phyloP scores from a whole-genome alignment of 1,140 invertebrate genomes.

The Trichogramma pretiosum region DNA sequence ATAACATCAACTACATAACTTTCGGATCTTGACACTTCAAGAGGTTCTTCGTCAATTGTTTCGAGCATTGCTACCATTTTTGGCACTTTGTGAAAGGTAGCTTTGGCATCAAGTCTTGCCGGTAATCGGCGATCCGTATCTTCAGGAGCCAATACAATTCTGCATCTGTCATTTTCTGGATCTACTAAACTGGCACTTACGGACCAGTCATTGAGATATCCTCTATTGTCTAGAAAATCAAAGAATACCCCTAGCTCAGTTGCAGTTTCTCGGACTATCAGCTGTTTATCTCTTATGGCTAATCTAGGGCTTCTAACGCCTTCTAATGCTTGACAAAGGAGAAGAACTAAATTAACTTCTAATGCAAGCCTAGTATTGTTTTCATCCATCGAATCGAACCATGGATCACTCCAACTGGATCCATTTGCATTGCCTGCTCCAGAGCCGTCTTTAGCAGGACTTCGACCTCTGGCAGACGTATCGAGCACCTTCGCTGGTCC shows the following conservation, averaged over 20 bases:
- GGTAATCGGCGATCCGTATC: constrained; percentile 19
- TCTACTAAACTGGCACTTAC: constrained; percentile 30
- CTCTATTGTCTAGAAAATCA: constrained; percentile 38
- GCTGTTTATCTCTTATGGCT: constrained; percentile 36
- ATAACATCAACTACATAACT: constrained; percentile 26
- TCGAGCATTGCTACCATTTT: constrained; percentile 7
- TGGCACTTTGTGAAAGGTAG: constrained; percentile 25
- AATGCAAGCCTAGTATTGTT: constrained; percentile 40
- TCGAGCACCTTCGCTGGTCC: constrained; percentile 15
- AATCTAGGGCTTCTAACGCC: constrained; percentile 39
- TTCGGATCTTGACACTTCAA: constrained; percentile 19
- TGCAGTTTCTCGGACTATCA: constrained; percentile 41
- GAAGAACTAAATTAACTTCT: constrained; percentile 39
- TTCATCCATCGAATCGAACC: constrained; percentile 43
- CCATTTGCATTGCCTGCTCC: constrained; percentile 13
- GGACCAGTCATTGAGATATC: constrained; percentile 23
- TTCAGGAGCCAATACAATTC: constrained; percentile 23
- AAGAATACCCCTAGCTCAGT: constrained; percentile 41
- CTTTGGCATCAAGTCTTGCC: constrained; percentile 30
- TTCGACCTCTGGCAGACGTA: constrained; percentile 15
- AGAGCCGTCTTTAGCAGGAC: constrained; percentile 18
- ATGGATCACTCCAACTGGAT: constrained; percentile 33
- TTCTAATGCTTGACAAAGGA: constrained; percentile 39
- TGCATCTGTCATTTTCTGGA: constrained; percentile 23
- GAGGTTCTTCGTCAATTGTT: constrained; percentile 5